phyloP scores from a whole-genome alignment of 1,140 invertebrate species.

The honey bee (Apis mellifera) region Amel_HAv3.1 CM009942.2:2488501-2489000 shows the following conservation, averaged over 20 bases:
- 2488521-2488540: constrained; percentile 21
- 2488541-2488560: constrained; percentile 7
- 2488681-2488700: constrained; percentile 11
- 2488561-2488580: constrained; percentile 44
- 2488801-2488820: too few species aligned
- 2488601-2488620: constrained; percentile 48
- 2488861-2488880: background rate
- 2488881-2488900: constrained; percentile 1
- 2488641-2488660: background rate
- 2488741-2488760: background rate
- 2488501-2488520: constrained; percentile 3
- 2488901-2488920: background rate
- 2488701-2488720: constrained; percentile 26
- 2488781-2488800: too few species aligned
- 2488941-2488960: background rate
- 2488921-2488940: background rate
- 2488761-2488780: constrained; percentile 12
- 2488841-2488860: background rate
- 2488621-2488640: constrained; percentile 23
- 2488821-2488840: background rate
- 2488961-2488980: background rate
- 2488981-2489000: background rate
- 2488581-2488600: background rate
- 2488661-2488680: constrained; percentile 22
- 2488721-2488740: constrained; percentile 31